These are phyloP conservation scores for Leucophenga varia DNA, from an alignment of 1,140 invertebrate species.

Conservation along the genomic window DNA sequence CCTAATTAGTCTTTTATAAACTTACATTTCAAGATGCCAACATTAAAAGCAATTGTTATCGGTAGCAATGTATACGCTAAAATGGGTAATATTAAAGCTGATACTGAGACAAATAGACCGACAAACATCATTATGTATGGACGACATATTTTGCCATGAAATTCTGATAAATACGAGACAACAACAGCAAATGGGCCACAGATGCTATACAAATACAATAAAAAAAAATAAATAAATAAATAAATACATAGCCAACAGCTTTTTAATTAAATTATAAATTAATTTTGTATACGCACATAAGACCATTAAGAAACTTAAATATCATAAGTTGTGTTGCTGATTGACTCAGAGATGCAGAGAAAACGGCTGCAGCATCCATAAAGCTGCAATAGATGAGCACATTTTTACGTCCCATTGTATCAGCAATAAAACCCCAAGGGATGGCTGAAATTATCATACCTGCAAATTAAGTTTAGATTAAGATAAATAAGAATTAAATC, in stretches of 20 bases:
- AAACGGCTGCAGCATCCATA: conserved; percentile 66
- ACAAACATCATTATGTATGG: conserved; percentile 64
- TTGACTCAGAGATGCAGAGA: conserved; percentile 68
- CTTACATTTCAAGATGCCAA: conserved; percentile 26
- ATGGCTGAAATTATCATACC: conserved; percentile 81
- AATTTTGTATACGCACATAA: conserved; percentile 61
- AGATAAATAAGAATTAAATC: too few relatives aligned
- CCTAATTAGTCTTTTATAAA: not conserved
- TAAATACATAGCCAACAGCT: too few relatives aligned
- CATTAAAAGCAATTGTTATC: conserved; percentile 26
- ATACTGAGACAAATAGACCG: conserved; percentile 62
- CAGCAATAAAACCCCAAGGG: conserved; percentile 79
- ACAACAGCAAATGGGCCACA: conserved; percentile 72
- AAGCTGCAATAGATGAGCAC: conserved; percentile 71
- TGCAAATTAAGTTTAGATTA: too few relatives aligned
- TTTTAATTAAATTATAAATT: not conserved
- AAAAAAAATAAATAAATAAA: conserved; percentile 1
- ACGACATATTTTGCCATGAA: conserved; percentile 65
- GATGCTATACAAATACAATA: conserved; percentile 57
- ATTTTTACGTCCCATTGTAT: conserved; percentile 70
- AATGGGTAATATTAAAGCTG: conserved; percentile 59
- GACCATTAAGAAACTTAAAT: conserved; percentile 73
- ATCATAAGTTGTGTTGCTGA: conserved; percentile 69
- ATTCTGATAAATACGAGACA: conserved; percentile 69
- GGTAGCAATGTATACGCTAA: conserved; percentile 61